Percentiles rank a stretch among this genome's conserved stretches.
Conservation (phyloP, 2,888 invertebrate species). For the Lysandra coridon region DNA sequence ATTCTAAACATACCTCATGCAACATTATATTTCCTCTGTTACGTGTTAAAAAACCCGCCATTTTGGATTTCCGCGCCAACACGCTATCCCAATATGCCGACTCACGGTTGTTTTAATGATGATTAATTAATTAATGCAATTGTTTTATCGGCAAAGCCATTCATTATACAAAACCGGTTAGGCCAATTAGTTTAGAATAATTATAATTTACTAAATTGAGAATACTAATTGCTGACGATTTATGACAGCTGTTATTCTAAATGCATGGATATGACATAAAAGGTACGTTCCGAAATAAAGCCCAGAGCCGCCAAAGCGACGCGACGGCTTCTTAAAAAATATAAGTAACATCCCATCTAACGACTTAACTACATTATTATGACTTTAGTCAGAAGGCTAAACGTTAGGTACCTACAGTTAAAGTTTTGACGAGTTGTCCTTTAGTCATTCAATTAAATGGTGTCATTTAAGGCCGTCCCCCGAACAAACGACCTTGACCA, state of each 20-base stretch:
- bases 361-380: too few relatives aligned
- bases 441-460: too few relatives aligned
- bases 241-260: background rate
- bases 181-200: constrained; percentile 8
- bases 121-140: constrained; percentile 30
- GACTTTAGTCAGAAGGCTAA: too few relatives aligned
- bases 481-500: too few relatives aligned
- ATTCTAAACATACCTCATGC: background rate
- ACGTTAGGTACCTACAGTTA: too few relatives aligned
- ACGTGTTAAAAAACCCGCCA: constrained; percentile 19
- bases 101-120: constrained; percentile 24
- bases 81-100: constrained; percentile 12
- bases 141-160: constrained; percentile 3
- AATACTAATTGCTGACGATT: background rate
- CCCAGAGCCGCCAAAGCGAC: too few relatives aligned
- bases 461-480: too few relatives aligned
- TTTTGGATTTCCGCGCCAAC: constrained; percentile 17
- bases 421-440: too few relatives aligned
- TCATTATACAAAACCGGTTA: background rate
- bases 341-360: too few relatives aligned
- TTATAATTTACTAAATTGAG: constrained; percentile 15
- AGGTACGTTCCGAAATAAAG: too few relatives aligned
- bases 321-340: too few relatives aligned
- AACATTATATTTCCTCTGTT: background rate
- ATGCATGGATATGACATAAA: background rate